Percentiles rank a stretch among this genome's conserved stretches.
Conservation (phyloP, 2,888 invertebrate genomes). For the Drosophila recens region DNA sequence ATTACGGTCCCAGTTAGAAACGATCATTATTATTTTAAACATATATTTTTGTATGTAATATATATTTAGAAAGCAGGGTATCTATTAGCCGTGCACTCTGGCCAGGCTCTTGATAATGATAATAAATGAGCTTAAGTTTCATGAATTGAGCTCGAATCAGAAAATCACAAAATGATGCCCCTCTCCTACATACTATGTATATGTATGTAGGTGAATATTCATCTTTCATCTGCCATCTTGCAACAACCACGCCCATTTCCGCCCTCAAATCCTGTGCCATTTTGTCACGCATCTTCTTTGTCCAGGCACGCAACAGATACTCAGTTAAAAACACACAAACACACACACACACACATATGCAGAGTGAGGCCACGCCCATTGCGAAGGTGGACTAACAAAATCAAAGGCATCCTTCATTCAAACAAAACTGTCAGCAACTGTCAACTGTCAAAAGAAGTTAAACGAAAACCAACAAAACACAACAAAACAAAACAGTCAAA, state of each 20-base stretch:
- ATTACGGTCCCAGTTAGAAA: no score
- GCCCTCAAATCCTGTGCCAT: slow-evolving; percentile 39
- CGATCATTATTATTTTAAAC: no score
- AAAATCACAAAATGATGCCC: neutral
- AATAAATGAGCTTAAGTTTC: neutral
- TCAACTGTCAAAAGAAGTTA: slow-evolving; percentile 80
- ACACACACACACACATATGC: slow-evolving; percentile 10
- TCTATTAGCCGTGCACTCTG: no score
- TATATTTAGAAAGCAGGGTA: no score
- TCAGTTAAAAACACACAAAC: slow-evolving; percentile 10
- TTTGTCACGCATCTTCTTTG: slow-evolving; percentile 56
- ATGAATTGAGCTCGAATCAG: neutral
- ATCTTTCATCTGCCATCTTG: neutral
- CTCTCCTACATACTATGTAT: neutral
- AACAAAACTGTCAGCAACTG: slow-evolving; percentile 78
- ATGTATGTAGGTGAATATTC: no score
- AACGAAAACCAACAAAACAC: slow-evolving; percentile 69
- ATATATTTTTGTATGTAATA: no score
- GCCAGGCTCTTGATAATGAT: neutral
- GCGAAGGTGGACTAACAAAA: slow-evolving; percentile 27
- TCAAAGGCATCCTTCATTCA: slow-evolving; percentile 74
- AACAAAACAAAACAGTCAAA: slow-evolving; percentile 26
- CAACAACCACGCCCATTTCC: neutral
- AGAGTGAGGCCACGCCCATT: slow-evolving; percentile 5
- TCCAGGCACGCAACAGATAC: slow-evolving; percentile 61